These are phyloP conservation scores for Protobothrops flavoviridis DNA, from an alignment of 2,113 vertebrate genomes.

Conservation along the genomic window DNA sequence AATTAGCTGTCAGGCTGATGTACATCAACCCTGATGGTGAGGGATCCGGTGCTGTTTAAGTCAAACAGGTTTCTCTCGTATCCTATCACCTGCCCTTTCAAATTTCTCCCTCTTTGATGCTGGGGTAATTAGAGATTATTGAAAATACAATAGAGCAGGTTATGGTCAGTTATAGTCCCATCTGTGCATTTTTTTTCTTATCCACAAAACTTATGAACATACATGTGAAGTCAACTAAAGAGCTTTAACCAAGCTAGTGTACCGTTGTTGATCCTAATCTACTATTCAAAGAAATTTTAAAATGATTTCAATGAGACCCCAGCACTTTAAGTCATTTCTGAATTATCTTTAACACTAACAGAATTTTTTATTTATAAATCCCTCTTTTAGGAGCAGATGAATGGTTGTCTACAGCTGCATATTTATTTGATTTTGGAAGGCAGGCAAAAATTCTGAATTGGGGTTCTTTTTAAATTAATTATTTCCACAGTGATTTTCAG, in stretches of 20 bases:
- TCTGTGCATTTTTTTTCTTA: conserved; percentile 86
- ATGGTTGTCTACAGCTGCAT: conserved; percentile 61
- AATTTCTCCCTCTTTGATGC: conserved; percentile 78
- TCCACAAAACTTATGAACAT: conserved; percentile 59
- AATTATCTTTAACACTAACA: conserved; percentile 36
- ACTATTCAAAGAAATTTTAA: conserved; percentile 4
- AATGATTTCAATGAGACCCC: conserved; percentile 1
- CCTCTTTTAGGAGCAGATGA: conserved; percentile 43
- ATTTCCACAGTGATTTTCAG: background rate
- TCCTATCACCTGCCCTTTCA: conserved; percentile 93
- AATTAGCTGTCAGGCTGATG: conserved; percentile 99
- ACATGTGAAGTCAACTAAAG: conserved; percentile 46
- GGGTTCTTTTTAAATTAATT: background rate
- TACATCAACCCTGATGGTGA: conserved; percentile 98
- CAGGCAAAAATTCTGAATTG: conserved; percentile 34
- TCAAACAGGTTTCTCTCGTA: conserved; percentile 95
- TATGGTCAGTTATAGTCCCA: conserved; percentile 89
- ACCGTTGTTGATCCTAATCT: conserved; percentile 55
- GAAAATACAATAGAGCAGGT: conserved; percentile 92
- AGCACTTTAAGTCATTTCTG: conserved; percentile 8
- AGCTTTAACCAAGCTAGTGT: conserved; percentile 50
- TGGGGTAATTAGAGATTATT: conserved; percentile 96
- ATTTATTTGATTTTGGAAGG: conserved; percentile 62
- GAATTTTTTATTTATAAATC: conserved; percentile 45
- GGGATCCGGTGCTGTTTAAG: conserved; percentile 89